Percentiles rank a stretch among this genome's conserved stretches.
Conservation (phyloP, 2,888 invertebrate genomes). For the Sphecodes monilicornis region DNA sequence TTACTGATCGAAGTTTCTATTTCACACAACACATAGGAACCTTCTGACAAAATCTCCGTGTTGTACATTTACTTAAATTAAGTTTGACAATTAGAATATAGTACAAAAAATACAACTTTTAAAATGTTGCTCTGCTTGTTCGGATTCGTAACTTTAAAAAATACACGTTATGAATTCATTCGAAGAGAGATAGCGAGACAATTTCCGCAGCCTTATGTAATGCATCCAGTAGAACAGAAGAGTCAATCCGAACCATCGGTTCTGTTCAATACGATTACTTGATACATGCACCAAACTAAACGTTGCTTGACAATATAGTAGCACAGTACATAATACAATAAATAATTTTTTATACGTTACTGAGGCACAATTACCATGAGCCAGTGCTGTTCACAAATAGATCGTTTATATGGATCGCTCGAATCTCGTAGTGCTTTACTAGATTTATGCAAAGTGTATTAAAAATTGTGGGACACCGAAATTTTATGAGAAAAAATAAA, state of each 20-base stretch:
- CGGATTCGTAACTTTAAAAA: constrained; percentile 27
- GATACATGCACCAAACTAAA: constrained; percentile 16
- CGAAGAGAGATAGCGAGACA: constrained; percentile 29
- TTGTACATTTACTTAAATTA: constrained; percentile 50
- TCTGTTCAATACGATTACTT: constrained; percentile 11
- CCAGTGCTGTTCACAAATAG: background rate
- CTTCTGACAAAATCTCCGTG: constrained; percentile 51
- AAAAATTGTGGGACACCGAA: background rate
- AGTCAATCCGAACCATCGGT: constrained; percentile 26
- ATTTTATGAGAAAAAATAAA: background rate
- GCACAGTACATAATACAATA: constrained; percentile 20
- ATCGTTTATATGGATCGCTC: background rate
- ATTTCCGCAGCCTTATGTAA: constrained; percentile 27
- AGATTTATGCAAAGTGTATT: background rate
- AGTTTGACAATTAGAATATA: constrained; percentile 47
- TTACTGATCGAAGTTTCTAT: constrained; percentile 53
- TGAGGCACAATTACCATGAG: constrained; percentile 9
- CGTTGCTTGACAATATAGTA: constrained; percentile 6
- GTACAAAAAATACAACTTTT: constrained; percentile 64
- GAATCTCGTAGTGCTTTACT: background rate
- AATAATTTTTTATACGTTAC: constrained; percentile 21
- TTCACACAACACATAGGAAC: constrained; percentile 63
- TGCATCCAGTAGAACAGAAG: constrained; percentile 20
- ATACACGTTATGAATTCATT: constrained; percentile 28
- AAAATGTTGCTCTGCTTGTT: constrained; percentile 23